A percentile compares a stretch with the other conserved stretches of the same genome.
phyloP scores from a whole-genome alignment of 2,888 invertebrate genomes.

The Ophion obscuratus region DNA sequence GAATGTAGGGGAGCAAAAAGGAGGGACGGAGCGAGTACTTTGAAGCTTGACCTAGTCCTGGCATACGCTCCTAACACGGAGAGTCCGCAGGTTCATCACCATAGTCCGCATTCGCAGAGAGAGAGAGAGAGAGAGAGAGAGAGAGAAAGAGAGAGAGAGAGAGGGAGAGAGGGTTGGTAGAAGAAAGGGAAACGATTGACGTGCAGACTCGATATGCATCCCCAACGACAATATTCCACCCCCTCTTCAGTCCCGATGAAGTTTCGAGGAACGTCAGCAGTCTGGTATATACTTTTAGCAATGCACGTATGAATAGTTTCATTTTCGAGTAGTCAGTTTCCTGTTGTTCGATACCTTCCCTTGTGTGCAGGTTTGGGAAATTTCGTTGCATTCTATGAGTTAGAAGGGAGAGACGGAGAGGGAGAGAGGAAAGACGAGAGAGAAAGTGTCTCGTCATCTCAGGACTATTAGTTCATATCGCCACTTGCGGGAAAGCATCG shows the following conservation, averaged over 20 bases:
- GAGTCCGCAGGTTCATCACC: constrained; percentile 60
- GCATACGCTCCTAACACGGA: constrained; percentile 23
- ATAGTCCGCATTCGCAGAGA: constrained; percentile 55
- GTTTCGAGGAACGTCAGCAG: constrained; percentile 51
- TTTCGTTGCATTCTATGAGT: constrained; percentile 17
- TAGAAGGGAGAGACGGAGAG: background rate
- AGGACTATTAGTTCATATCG: constrained; percentile 54
- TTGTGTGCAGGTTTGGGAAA: constrained; percentile 27
- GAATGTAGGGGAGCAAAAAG: constrained; percentile 40
- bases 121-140: constrained; percentile 16
- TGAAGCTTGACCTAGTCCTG: constrained; percentile 67
- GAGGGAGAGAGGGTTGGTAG: background rate
- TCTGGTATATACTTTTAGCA: constrained; percentile 33
- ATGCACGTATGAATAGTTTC: constrained; percentile 10
- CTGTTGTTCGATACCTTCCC: constrained; percentile 60
- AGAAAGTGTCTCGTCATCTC: constrained; percentile 37
- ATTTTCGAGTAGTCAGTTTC: constrained; percentile 30
- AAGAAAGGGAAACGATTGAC: constrained; percentile 54
- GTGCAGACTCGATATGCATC: constrained; percentile 58
- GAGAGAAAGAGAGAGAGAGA: constrained; percentile 2
- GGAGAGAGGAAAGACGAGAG: background rate
- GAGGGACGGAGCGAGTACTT: constrained; percentile 28
- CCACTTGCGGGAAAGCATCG: constrained; percentile 22
- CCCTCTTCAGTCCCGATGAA: constrained; percentile 32
- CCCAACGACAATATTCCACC: constrained; percentile 48